phyloP scores from a whole-genome alignment of 2,888 invertebrate genomes.

The Ormyrus rosae region DNA sequence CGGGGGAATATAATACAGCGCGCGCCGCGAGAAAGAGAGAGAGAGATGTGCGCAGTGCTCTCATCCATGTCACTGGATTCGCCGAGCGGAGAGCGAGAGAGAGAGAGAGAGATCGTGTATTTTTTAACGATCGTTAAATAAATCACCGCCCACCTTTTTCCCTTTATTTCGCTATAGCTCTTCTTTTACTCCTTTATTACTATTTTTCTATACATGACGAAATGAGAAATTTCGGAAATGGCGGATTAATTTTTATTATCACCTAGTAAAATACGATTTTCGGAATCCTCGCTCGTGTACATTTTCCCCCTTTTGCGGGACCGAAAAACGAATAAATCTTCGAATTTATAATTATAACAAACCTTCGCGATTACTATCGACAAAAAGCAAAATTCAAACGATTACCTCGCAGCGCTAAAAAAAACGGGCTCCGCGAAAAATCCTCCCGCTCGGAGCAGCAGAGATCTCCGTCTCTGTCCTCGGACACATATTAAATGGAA shows the following conservation, averaged over 20 bases:
- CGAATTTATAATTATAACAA: too few relatives aligned
- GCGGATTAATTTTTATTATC: too few relatives aligned
- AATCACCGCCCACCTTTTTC: slow-evolving; percentile 39
- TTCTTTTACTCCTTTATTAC: not conserved
- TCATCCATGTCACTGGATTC: slow-evolving; percentile 53
- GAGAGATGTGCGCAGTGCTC: slow-evolving; percentile 44
- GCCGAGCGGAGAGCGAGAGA: not conserved
- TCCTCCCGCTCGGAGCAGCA: not conserved
- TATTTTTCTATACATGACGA: not conserved
- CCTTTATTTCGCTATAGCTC: slow-evolving; percentile 9
- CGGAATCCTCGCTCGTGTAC: not conserved
- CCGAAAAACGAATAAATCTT: too few relatives aligned
- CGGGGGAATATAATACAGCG: slow-evolving; percentile 6
- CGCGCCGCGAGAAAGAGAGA: not conserved
- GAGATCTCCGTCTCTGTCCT: slow-evolving; percentile 11
- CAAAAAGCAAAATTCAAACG: too few relatives aligned
- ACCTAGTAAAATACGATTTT: not conserved
- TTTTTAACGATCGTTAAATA: slow-evolving; percentile 56
- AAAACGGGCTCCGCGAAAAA: too few relatives aligned
- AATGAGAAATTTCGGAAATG: too few relatives aligned
- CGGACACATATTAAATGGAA: slow-evolving; percentile 35
- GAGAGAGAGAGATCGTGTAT: slow-evolving; percentile 23
- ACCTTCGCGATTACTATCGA: too few relatives aligned
- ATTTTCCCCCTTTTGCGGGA: not conserved
- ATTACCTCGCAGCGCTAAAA: too few relatives aligned